Conservation (phyloP, 2,888 invertebrate genomes). For the Patella caerulea region DNA sequence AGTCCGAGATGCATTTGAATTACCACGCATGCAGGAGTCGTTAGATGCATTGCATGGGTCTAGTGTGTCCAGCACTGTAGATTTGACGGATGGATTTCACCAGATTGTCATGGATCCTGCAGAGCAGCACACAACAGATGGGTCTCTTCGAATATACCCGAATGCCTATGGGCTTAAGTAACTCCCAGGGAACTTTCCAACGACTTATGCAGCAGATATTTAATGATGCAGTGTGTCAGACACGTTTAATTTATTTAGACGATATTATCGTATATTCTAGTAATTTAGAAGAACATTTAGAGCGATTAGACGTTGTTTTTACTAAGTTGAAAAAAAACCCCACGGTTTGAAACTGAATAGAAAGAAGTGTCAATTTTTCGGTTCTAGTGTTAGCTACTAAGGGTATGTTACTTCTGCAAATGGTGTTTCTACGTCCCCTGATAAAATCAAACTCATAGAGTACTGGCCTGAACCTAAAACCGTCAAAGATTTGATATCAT, state of each 20-base stretch:
- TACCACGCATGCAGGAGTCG: conserved; percentile 36
- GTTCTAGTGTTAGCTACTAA: conserved; percentile 28
- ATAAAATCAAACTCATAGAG: conserved; percentile 21
- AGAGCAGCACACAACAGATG: conserved; percentile 22
- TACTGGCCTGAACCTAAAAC: conserved; percentile 27
- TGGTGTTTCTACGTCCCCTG: conserved; percentile 25
- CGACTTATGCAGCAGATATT: conserved; percentile 32
- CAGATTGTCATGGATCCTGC: conserved; percentile 29
- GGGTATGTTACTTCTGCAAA: conserved; percentile 34
- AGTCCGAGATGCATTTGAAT: conserved; percentile 30
- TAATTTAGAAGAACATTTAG: conserved; percentile 23
- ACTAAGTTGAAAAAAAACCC: conserved; percentile 23
- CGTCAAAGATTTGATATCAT: conserved; percentile 14
- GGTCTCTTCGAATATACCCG: conserved; percentile 29
- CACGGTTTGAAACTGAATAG: conserved; percentile 32
- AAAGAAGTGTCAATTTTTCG: conserved; percentile 35
- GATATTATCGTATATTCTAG: conserved; percentile 29
- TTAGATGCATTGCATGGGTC: conserved; percentile 32
- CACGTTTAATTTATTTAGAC: conserved; percentile 26
- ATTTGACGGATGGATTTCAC: conserved; percentile 32
- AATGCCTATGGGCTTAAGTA: conserved; percentile 26
- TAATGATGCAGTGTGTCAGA: conserved; percentile 19
- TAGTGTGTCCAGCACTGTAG: conserved; percentile 31
- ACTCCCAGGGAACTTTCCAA: conserved; percentile 15
- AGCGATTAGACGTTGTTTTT: conserved; percentile 15